These are phyloP conservation scores for Deroplatys truncata DNA, from an alignment of 2,888 invertebrate species.

Conservation along the genomic window DNA sequence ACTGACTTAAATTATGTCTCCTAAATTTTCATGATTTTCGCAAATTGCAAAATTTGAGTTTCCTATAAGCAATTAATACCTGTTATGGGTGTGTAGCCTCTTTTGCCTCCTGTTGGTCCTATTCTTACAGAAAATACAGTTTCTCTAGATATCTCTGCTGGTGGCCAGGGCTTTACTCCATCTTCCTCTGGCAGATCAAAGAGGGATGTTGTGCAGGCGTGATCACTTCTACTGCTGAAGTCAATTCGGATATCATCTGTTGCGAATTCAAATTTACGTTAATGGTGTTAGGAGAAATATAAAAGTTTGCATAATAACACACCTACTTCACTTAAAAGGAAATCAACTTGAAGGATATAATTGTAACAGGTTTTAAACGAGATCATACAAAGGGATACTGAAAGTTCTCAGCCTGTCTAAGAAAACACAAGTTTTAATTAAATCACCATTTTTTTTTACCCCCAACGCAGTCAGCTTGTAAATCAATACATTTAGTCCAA, in stretches of 20 bases:
- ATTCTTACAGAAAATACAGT: slow-evolving; percentile 68
- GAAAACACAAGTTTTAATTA: no score
- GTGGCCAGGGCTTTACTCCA: slow-evolving; percentile 65
- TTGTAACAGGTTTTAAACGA: no score
- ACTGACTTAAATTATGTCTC: no score
- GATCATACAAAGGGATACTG: no score
- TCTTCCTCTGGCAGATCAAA: slow-evolving; percentile 56
- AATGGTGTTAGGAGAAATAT: background rate
- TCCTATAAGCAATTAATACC: slow-evolving; percentile 44
- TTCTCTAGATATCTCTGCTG: slow-evolving; percentile 58
- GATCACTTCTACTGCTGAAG: slow-evolving; percentile 69
- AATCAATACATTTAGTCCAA: no score
- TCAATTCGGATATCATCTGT: slow-evolving; percentile 69
- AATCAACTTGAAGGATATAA: background rate
- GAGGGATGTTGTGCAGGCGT: slow-evolving; percentile 66
- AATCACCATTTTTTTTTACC: no score
- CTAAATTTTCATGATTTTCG: no score
- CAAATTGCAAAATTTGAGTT: no score
- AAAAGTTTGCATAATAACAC: no score
- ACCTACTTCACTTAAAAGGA: no score
- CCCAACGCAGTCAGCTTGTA: no score
- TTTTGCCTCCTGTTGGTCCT: slow-evolving; percentile 85
- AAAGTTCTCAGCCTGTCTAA: no score
- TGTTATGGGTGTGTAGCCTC: slow-evolving; percentile 85
- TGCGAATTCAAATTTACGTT: background rate